Evolutionary conservation across 2,888 invertebrate genomes (phyloP).

Genomic region (Falcaria lacertinaria): DNA sequence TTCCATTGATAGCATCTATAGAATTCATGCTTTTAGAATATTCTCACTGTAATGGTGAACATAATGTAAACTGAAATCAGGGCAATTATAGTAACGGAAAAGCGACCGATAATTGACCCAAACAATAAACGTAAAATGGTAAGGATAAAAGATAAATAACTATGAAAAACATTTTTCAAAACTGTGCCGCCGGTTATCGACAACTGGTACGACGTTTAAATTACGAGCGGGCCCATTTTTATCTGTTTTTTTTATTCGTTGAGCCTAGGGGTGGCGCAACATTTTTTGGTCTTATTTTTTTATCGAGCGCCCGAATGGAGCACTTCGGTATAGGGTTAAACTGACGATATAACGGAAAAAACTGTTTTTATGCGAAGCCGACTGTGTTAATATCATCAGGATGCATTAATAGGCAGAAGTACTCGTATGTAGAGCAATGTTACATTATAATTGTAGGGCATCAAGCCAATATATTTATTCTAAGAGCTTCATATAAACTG

Average conservation of each 20-base stretch:
- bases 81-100: no score
- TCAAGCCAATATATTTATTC: no score
- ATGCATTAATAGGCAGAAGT: no score
- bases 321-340: slow-evolving; percentile 63
- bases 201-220: slow-evolving; percentile 73
- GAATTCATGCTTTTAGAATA: no score
- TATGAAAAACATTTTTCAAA: slow-evolving; percentile 26
- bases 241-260: slow-evolving; percentile 63
- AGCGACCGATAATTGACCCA: background rate
- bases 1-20: no score
- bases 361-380: slow-evolving; percentile 9
- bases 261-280: slow-evolving; percentile 68
- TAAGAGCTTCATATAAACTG: no score
- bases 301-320: slow-evolving; percentile 50
- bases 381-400: slow-evolving; percentile 1
- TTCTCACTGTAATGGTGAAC: no score
- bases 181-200: slow-evolving; percentile 53
- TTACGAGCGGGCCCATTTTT: slow-evolving; percentile 71
- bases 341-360: slow-evolving; percentile 47
- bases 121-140: slow-evolving; percentile 1
- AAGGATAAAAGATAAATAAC: slow-evolving; percentile 14
- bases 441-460: no score
- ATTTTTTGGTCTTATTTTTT: slow-evolving; percentile 55
- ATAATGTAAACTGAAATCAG: no score
- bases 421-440: no score